Evolutionary conservation across 30 jellyfish, hydroid and myxozoan species (phyloP).

Genomic region (Cassiopea andromeda): DNA sequence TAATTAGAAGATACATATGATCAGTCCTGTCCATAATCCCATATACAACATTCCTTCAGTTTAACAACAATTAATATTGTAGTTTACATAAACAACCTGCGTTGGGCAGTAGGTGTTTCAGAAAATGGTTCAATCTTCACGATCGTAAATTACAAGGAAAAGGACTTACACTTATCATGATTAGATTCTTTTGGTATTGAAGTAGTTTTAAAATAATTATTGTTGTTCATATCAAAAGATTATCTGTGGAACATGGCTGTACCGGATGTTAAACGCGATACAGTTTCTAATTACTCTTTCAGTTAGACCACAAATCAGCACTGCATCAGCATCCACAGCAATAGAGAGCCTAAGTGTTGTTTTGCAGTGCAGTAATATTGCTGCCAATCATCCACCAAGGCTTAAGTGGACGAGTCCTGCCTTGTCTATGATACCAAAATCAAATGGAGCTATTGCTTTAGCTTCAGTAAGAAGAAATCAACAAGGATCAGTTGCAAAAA

Average conservation of each 20-base stretch:
- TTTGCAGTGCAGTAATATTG: neutral
- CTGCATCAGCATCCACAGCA: neutral
- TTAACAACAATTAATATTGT: no score
- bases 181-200: no score
- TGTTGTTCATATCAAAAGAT: neutral
- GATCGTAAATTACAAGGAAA: no score
- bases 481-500: neutral
- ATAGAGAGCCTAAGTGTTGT: neutral
- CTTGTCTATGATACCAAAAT: neutral
- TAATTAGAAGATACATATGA: no score
- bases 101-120: no score
- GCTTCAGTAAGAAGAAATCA: neutral
- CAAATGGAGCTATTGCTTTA: neutral
- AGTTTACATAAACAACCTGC: no score
- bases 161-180: no score
- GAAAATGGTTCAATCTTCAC: no score
- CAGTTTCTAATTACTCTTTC: neutral
- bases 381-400: conserved; percentile 2
- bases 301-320: conserved; percentile 1
- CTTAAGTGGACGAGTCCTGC: neutral
- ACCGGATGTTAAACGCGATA: neutral
- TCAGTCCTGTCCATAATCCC: no score
- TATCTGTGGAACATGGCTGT: neutral
- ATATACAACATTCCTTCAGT: no score
- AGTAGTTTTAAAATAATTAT: no score